Evolutionary conservation across 2,113 vertebrate species (phyloP).

Genomic region (Felis chaus): DNA sequence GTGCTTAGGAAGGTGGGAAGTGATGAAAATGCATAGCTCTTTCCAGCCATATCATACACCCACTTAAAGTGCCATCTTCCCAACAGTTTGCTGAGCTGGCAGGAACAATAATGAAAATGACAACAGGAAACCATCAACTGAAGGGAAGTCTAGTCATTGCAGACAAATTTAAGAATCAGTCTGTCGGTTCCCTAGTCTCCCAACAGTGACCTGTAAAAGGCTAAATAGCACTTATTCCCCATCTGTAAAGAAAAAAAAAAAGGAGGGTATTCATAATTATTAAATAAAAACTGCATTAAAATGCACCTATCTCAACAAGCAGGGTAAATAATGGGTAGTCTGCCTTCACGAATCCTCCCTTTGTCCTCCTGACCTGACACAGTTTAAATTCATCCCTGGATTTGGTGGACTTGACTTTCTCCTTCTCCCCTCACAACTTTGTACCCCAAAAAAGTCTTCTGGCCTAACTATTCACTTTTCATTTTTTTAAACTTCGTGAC

Average conservation of each 20-base stretch:
- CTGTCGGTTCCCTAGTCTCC: background rate
- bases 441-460: background rate
- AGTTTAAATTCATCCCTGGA: background rate
- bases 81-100: background rate
- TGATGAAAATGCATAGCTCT: slow-evolving; percentile 45
- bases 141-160: background rate
- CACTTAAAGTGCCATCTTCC: slow-evolving; percentile 50
- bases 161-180: background rate
- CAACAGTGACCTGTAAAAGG: background rate
- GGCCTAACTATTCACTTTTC: background rate
- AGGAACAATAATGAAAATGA: slow-evolving; percentile 21
- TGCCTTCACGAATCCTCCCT: background rate
- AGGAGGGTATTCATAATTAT: background rate
- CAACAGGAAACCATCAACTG: background rate
- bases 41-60: background rate
- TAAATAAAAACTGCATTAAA: background rate
- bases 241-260: background rate
- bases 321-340: background rate
- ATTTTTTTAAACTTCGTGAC: background rate
- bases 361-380: background rate
- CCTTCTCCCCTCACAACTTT: background rate
- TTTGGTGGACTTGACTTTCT: background rate
- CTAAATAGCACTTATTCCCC: background rate
- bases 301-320: background rate
- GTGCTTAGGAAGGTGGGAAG: slow-evolving; percentile 23